phyloP scores from a whole-genome alignment of 2,797 vertebrate genomes.

The Oceanodroma leucorhoa region DNA sequence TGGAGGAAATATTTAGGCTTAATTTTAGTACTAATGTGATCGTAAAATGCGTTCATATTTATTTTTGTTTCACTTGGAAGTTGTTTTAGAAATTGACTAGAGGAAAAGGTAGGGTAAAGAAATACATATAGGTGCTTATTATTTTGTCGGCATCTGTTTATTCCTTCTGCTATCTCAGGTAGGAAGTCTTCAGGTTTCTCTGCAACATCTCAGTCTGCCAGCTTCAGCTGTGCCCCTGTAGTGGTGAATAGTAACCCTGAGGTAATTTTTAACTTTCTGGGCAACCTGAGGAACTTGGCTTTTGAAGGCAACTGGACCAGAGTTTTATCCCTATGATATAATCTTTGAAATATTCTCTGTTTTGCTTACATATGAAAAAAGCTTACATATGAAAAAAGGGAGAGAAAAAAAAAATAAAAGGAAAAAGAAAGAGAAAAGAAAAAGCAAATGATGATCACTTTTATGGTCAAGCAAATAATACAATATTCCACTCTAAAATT shows the following conservation, averaged over 20 bases:
- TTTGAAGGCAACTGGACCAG: background rate
- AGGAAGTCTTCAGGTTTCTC: background rate
- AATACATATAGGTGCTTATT: background rate
- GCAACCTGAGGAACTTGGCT: background rate
- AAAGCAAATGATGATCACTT: background rate
- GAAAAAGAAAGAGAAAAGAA: fast-evolving
- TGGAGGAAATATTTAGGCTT: background rate
- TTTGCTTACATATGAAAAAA: background rate
- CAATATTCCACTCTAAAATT: background rate
- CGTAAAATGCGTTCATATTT: background rate
- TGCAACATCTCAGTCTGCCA: background rate
- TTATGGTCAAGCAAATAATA: background rate
- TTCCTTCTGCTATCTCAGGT: background rate
- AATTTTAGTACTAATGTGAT: background rate
- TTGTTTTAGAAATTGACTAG: background rate
- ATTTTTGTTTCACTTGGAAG: background rate
- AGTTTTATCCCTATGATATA: background rate
- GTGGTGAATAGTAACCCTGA: background rate
- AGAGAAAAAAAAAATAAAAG: fast-evolving
- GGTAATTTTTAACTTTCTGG: background rate
- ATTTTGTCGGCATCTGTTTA: background rate
- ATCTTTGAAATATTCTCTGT: background rate
- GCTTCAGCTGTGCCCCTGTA: background rate
- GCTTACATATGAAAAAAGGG: fast-evolving
- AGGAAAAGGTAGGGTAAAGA: background rate